phyloP scores from a whole-genome alignment of 2,113 vertebrate species.

The Cebidichthys violaceus region DNA sequence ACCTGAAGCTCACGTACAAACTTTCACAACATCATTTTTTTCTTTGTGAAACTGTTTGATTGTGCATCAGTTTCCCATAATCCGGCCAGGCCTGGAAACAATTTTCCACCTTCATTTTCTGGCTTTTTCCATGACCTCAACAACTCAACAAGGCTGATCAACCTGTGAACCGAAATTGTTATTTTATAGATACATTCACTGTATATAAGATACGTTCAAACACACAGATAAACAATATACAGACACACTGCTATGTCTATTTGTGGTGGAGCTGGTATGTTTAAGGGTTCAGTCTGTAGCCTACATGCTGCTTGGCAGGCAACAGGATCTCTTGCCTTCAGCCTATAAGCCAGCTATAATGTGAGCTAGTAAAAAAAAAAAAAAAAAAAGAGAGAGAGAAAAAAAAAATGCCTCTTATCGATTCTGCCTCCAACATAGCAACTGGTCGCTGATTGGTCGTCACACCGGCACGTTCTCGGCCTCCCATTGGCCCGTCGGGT shows the following conservation, averaged over 20 bases:
- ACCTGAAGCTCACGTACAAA: not conserved
- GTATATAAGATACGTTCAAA: not conserved
- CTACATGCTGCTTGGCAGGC: conserved; percentile 69
- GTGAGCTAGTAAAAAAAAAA: conserved; percentile 62
- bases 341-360: conserved; percentile 71
- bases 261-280: conserved; percentile 23
- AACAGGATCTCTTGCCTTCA: conserved; percentile 62
- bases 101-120: not conserved
- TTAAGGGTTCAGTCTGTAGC: conserved; percentile 45
- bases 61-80: not conserved
- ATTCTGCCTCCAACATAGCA: conserved; percentile 82
- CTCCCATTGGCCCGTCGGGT: conserved; percentile 65
- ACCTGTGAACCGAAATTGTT: conserved; percentile 2
- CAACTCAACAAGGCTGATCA: conserved; percentile 3
- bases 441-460: conserved; percentile 76
- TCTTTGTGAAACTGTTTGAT: not conserved
- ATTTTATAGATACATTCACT: not conserved
- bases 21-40: conserved; percentile 10
- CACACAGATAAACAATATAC: not conserved
- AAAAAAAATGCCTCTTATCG: conserved; percentile 64
- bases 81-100: conserved; percentile 4
- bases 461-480: not conserved
- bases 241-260: conserved; percentile 8
- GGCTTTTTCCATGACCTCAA: conserved; percentile 20
- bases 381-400: conserved; percentile 14